Base-by-base conservation (phyloP, 2,888 invertebrate genomes). In the Caenorhabditis sp. region DNA sequence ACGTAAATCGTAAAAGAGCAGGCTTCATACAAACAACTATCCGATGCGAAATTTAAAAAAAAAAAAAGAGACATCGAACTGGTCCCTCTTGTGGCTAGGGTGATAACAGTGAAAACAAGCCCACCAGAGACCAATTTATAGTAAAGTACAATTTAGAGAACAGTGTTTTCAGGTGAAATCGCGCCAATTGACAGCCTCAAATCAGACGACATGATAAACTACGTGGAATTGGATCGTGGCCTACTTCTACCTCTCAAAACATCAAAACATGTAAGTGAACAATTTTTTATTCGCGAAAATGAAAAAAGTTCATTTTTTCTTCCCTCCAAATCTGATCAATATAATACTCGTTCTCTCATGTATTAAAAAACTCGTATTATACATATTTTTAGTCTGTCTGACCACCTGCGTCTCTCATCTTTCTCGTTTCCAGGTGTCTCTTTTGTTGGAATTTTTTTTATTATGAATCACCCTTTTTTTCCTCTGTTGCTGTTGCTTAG, bases 141-240 rank as follows among this genome's bases (percentile, higher is more conserved):
- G n/a, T n/a, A n/a, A n/a, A n/a, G n/a, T n/a, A n/a, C n/a, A n/a
- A n/a, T n/a, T n/a, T n/a, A n/a, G n/a, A n/a, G n/a, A n/a, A n/a
- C n/a, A n/a, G n/a, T n/a, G n/a, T n/a, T 67, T 72, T 21, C 62
- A 72, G 72, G 72, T 59, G 72, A 72, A 68, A 72, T 72, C 50
- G 59, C 57, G 8, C 62, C 67, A 56, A 27, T 65, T 27, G 68
- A 67, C 53, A 63, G 57, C 27, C 60, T 58, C 23, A 67, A 67
- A 64, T 31, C 31, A 7, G 67, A 49, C 67, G 59, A 59, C 5
- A 59, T 17, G 43, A 67, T 72, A 67, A 72, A 59, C 64, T 72
- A 27, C 52, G 60, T 72, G 17, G 72, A 72, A 67, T 61, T 72
- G 63, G 72, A 67, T 57, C 57, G 63, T 52, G 72, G 72, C 8